A percentile compares a stretch with the other conserved stretches of the same genome.
Evolutionary conservation across 37 sponge, comb jelly and placozoan genomes (phyloP).

Genomic region (Aplysina aerophoba): DNA sequence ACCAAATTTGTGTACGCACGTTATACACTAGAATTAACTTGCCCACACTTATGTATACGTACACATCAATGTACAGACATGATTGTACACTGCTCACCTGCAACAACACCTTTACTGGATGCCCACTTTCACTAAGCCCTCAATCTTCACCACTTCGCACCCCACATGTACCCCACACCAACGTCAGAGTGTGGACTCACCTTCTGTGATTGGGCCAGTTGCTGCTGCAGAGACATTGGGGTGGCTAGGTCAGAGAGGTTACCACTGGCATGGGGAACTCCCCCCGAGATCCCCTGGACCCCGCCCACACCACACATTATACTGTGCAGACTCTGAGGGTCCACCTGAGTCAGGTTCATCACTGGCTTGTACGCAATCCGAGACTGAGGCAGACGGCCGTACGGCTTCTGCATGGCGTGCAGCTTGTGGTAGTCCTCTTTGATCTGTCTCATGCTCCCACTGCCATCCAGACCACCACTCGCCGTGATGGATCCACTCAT

Average conservation of each 20-base stretch:
- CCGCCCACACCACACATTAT: too few species aligned
- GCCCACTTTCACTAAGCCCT: too few species aligned
- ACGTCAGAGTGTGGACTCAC: not conserved
- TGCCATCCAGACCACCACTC: not conserved
- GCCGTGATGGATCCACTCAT: not conserved
- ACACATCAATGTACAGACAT: too few species aligned
- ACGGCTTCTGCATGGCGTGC: constrained; percentile 16
- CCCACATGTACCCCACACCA: too few species aligned
- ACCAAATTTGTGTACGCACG: too few species aligned
- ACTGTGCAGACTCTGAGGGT: not conserved
- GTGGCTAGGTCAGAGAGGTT: constrained; percentile 9
- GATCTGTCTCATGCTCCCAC: constrained; percentile 16
- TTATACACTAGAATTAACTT: too few species aligned
- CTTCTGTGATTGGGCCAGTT: not conserved
- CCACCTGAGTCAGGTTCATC: not conserved
- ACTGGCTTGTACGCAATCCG: constrained; percentile 1
- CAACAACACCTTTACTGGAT: too few species aligned
- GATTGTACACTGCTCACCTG: too few species aligned
- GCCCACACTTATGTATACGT: too few species aligned
- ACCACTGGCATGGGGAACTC: not conserved
- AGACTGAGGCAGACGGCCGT: not conserved
- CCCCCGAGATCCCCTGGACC: not conserved
- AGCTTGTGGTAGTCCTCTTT: not conserved
- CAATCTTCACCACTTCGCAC: too few species aligned
- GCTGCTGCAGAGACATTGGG: constrained; percentile 14